phyloP scores from a whole-genome alignment of 2,888 invertebrate species.

The Cistogaster globosa region DNA sequence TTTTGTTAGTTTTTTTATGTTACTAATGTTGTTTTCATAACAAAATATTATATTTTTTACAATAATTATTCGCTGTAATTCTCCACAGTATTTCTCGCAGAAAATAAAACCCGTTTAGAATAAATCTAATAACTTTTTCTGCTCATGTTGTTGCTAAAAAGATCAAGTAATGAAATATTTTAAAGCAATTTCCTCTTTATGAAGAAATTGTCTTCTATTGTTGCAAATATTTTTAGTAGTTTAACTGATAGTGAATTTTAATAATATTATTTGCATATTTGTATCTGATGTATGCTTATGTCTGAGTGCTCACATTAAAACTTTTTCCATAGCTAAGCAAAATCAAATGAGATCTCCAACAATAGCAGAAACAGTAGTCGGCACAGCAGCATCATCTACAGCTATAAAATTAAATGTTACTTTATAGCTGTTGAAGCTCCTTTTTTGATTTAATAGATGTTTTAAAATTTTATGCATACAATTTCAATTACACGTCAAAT shows the following conservation, averaged over 20 bases:
- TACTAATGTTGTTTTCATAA: no score
- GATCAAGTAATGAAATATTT: no score
- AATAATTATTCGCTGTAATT: no score
- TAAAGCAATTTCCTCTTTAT: no score
- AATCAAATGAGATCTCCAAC: not conserved
- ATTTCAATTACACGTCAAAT: constrained; percentile 55
- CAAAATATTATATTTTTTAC: no score
- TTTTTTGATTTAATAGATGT: constrained; percentile 59
- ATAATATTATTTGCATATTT: not conserved
- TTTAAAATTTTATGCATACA: constrained; percentile 57
- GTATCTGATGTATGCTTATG: not conserved
- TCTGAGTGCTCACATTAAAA: constrained; percentile 1
- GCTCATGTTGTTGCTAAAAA: no score
- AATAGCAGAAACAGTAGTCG: not conserved
- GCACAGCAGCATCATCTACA: constrained; percentile 10
- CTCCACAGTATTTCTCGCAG: no score
- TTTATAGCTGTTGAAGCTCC: not conserved
- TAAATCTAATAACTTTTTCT: no score
- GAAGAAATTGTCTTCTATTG: no score
- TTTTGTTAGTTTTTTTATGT: no score
- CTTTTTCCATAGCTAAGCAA: not conserved
- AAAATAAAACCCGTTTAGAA: no score
- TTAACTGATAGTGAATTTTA: constrained; percentile 23
- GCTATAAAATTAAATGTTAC: constrained; percentile 11
- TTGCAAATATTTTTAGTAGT: not conserved